Percentiles rank a stretch among this genome's conserved stretches.
Conservation (phyloP, 2,888 invertebrate genomes). For the Germaria angustata region DNA sequence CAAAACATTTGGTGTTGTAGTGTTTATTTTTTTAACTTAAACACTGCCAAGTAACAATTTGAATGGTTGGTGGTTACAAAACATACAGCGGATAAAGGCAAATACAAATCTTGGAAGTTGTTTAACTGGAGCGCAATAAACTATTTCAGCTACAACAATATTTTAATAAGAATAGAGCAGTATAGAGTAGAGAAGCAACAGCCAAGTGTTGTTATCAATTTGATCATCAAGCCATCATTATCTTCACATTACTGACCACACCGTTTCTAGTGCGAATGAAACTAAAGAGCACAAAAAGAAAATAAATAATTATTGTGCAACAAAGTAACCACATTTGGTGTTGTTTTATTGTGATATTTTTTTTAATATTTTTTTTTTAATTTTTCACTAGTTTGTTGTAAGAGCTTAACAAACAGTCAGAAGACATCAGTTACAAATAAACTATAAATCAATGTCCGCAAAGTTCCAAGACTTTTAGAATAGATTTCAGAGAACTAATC, state of each 20-base stretch:
- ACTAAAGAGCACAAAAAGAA: neutral
- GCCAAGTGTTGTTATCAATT: conserved; percentile 70
- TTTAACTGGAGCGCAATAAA: conserved; percentile 11
- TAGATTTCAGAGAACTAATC: neutral
- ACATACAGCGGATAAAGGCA: neutral
- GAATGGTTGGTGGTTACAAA: conserved; percentile 24
- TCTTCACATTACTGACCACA: conserved; percentile 72
- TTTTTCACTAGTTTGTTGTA: neutral
- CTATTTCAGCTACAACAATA: neutral
- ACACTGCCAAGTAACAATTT: conserved; percentile 32
- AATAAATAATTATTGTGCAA: conserved; percentile 29
- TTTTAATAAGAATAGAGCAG: conserved; percentile 7
- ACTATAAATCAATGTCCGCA: conserved; percentile 2
- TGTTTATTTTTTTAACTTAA: neutral
- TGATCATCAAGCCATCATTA: conserved; percentile 71
- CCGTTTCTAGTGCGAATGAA: conserved; percentile 55
- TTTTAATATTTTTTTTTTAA: neutral
- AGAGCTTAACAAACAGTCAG: neutral
- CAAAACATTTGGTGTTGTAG: conserved; percentile 12
- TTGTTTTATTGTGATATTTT: neutral
- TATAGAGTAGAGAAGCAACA: conserved; percentile 15
- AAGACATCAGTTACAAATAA: neutral
- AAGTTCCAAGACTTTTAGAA: neutral
- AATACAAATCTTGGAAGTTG: conserved; percentile 5
- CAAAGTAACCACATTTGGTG: conserved; percentile 32